Percentiles rank a stretch among this genome's conserved stretches.
Conservation (phyloP, 2,797 vertebrate genomes). For the Pempheris klunzingeri region DNA sequence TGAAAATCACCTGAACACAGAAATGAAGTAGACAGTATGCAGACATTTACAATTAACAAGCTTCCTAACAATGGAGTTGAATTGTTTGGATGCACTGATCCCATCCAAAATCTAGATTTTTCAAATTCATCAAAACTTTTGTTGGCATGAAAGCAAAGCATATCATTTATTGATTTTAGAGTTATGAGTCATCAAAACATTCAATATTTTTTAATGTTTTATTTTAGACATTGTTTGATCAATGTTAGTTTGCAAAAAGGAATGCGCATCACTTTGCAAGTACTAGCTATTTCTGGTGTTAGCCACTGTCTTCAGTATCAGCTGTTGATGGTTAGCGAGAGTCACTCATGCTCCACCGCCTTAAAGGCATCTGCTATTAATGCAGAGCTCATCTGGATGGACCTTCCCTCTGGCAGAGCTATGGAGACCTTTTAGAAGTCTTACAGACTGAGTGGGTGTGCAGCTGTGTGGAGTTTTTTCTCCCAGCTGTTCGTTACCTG, state of each 20-base stretch:
- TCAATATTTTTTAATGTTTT: background rate
- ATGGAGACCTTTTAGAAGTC: constrained; percentile 37
- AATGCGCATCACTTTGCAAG: background rate
- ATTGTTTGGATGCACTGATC: background rate
- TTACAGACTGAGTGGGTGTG: constrained; percentile 39
- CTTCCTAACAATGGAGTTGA: background rate
- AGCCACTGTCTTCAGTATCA: constrained; percentile 27
- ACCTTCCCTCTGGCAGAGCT: constrained; percentile 36
- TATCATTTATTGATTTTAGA: background rate
- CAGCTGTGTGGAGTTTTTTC: constrained; percentile 15
- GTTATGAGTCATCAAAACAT: background rate
- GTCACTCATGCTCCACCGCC: constrained; percentile 22
- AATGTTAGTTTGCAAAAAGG: background rate
- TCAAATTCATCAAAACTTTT: background rate
- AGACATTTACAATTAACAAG: background rate
- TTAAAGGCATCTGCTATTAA: constrained; percentile 34
- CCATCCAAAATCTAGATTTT: too few species aligned
- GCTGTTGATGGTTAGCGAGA: constrained; percentile 47
- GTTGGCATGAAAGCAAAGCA: background rate
- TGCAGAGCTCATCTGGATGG: constrained; percentile 23
- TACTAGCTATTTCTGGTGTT: constrained; percentile 3
- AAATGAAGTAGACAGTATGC: too few species aligned
- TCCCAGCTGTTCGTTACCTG: constrained; percentile 75
- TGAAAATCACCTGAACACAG: too few species aligned
- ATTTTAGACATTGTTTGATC: background rate